Evolutionary conservation across 2,888 invertebrate genomes (phyloP).

Genomic region (Lacanobia wlatinum): DNA sequence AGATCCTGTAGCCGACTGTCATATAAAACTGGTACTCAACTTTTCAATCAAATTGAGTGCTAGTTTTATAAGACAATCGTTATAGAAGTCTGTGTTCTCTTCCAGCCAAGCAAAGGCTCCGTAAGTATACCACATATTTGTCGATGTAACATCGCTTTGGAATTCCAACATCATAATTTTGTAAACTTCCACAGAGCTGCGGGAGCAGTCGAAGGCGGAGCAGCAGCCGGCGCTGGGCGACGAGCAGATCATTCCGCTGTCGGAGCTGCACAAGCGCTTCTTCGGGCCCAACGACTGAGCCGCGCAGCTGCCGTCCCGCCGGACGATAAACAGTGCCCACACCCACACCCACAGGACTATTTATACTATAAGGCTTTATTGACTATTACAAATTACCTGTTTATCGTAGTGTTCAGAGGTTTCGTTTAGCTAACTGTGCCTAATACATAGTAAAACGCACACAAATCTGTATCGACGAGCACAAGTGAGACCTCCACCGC

Average conservation of each 20-base stretch:
- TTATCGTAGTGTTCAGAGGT: conserved; percentile 43
- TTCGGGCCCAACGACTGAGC: conserved; percentile 78
- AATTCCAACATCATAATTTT: background rate
- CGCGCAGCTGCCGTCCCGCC: conserved; percentile 23
- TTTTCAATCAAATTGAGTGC: background rate
- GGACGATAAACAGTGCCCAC: conserved; percentile 46
- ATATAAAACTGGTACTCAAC: conserved; percentile 29
- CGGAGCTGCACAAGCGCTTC: conserved; percentile 79
- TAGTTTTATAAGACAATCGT: conserved; percentile 12
- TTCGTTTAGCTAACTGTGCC: conserved; percentile 52
- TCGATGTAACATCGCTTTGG: conserved; percentile 13
- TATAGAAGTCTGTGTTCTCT: conserved; percentile 38
- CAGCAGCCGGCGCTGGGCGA: conserved; percentile 84
- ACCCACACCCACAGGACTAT: conserved; percentile 47
- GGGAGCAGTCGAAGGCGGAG: conserved; percentile 85
- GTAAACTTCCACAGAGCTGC: conserved; percentile 74
- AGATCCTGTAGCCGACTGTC: conserved; percentile 20
- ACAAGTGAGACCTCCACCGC: conserved; percentile 29
- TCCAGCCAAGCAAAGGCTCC: conserved; percentile 16
- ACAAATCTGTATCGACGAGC: conserved; percentile 40
- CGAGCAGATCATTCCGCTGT: conserved; percentile 83
- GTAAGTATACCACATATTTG: conserved; percentile 29
- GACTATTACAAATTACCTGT: conserved; percentile 56
- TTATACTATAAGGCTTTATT: conserved; percentile 61
- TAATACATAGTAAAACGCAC: conserved; percentile 52